These are phyloP conservation scores for Barnardius zonarius DNA, from an alignment of 2,113 vertebrate species.

Conservation along the genomic window DNA sequence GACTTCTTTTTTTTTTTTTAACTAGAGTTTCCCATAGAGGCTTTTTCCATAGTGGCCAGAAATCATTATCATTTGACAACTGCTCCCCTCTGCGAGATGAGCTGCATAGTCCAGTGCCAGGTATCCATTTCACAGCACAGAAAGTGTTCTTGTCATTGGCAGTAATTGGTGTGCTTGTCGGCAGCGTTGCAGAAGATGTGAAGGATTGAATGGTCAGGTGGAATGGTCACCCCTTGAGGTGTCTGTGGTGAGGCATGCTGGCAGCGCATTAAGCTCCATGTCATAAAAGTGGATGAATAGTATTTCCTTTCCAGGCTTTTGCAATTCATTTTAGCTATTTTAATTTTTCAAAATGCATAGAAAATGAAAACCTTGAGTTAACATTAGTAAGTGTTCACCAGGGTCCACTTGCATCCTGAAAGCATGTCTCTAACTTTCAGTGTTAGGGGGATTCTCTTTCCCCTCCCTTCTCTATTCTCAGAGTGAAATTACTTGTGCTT, in stretches of 20 bases:
- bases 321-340: background rate
- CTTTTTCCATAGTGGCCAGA: background rate
- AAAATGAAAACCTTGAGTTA: background rate
- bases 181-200: background rate
- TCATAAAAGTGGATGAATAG: background rate
- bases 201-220: background rate
- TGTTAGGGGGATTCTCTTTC: background rate
- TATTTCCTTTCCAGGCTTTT: background rate
- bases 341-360: background rate
- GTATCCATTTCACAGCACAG: conserved; percentile 13
- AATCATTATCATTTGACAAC: conserved; percentile 1
- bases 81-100: background rate
- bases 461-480: background rate
- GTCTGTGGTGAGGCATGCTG: background rate
- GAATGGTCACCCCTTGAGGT: background rate
- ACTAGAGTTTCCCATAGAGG: background rate
- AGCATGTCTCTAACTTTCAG: background rate
- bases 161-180: background rate
- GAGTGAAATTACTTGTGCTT: background rate
- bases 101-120: background rate
- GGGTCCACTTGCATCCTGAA: background rate
- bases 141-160: background rate
- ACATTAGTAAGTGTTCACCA: background rate
- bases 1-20: background rate
- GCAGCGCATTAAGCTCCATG: background rate